These are phyloP conservation scores for Epizoanthus stellaris DNA, from an alignment of 92 coral and sea anemone species.

Conservation along the genomic window DNA sequence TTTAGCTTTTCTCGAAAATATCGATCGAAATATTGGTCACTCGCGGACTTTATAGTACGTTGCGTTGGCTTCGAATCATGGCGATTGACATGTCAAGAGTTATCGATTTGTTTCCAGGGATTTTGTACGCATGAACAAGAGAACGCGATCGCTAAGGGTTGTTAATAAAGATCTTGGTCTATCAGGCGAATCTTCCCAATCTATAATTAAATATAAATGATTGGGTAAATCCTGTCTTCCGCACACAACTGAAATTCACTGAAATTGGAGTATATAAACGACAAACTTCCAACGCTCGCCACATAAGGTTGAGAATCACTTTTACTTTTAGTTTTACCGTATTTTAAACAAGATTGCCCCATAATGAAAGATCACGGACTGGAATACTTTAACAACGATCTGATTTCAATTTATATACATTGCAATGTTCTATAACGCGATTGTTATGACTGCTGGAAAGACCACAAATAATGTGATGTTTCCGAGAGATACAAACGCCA, in stretches of 20 bases:
- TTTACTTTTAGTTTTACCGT: too few species aligned
- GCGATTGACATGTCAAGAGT: constrained; percentile 34
- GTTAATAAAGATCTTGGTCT: constrained; percentile 19
- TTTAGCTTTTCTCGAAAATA: neutral
- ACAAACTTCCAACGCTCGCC: too few species aligned
- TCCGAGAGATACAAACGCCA: neutral
- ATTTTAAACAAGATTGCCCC: neutral
- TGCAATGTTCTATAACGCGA: neutral
- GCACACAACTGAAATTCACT: constrained; percentile 11
- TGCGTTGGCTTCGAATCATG: neutral
- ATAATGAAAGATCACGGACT: neutral
- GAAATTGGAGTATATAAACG: neutral
- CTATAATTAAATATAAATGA: neutral
- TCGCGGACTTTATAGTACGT: neutral
- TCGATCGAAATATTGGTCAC: constrained; percentile 28
- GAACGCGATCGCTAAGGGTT: neutral
- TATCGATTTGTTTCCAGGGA: constrained; percentile 5
- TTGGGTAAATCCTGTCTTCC: neutral
- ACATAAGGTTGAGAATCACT: too few species aligned
- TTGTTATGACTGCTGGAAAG: constrained; percentile 12
- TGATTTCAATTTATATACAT: neutral
- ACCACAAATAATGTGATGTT: constrained; percentile 4
- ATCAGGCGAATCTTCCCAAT: neutral
- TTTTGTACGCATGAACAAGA: constrained; percentile 10
- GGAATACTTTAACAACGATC: neutral